Evolutionary conservation across 1,140 invertebrate genomes (phyloP).

Genomic region (Trinorchestia longiramus): DNA sequence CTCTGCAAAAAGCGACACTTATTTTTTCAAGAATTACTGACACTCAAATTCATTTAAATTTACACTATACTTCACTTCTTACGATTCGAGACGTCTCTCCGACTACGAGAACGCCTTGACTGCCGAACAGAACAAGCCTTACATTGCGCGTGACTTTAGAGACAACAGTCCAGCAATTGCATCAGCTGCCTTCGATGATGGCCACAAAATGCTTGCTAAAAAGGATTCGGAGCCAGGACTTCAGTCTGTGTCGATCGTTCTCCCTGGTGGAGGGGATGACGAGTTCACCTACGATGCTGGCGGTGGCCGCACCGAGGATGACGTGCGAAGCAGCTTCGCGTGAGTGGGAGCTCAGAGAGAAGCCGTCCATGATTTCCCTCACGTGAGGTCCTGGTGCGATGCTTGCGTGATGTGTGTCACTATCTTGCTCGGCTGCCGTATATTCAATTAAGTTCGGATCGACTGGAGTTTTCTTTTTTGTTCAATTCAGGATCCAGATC

Average conservation of each 20-base stretch:
- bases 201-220: not conserved
- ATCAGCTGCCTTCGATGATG: not conserved
- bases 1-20: not conserved
- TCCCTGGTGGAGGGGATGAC: not conserved
- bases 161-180: not conserved
- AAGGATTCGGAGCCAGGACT: not conserved
- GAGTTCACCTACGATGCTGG: not conserved
- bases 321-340: not conserved
- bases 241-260: not conserved
- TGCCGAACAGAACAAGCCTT: not conserved
- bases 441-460: not conserved
- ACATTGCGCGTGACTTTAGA: not conserved
- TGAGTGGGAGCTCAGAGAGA: not conserved
- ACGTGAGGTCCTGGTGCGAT: not conserved
- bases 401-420: conserved; percentile 17
- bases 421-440: not conserved
- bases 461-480: not conserved
- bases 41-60: not conserved
- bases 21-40: not conserved
- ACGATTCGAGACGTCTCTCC: not conserved
- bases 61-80: not conserved
- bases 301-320: not conserved
- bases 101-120: not conserved
- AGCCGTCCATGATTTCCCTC: not conserved
- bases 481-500: not conserved